These are phyloP conservation scores for Sorex araneus DNA, from an alignment of 2,113 vertebrate genomes.

Conservation along the genomic window DNA sequence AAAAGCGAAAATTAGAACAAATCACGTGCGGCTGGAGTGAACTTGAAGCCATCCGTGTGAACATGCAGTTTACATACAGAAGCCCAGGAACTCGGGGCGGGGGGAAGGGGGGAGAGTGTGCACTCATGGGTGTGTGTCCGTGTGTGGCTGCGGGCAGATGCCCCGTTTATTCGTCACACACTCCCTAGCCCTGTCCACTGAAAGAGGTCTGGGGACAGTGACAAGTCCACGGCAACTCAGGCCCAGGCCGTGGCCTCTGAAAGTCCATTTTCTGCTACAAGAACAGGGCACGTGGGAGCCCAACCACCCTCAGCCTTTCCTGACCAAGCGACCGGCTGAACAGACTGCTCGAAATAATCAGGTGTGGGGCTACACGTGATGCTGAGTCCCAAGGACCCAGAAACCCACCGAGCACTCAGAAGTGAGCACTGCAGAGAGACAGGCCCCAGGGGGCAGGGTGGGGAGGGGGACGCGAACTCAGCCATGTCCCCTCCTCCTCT, in stretches of 20 bases:
- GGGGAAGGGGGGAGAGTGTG: fast-evolving
- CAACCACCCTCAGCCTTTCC: no score
- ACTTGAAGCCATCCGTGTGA: not conserved
- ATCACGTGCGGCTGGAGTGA: not conserved
- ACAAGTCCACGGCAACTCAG: not conserved
- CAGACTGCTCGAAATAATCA: not conserved
- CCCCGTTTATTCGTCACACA: no score
- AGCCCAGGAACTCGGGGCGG: not conserved
- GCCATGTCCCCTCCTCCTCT: not conserved
- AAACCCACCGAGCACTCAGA: not conserved
- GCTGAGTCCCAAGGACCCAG: constrained; percentile 40
- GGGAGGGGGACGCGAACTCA: not conserved
- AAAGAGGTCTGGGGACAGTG: not conserved
- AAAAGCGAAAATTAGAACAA: not conserved
- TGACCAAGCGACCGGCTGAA: not conserved
- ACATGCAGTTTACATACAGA: not conserved
- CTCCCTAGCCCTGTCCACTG: constrained; percentile 22
- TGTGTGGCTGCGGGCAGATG: not conserved
- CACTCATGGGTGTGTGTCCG: fast-evolving
- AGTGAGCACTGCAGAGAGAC: not conserved
- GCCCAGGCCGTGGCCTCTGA: constrained; percentile 29
- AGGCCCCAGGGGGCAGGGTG: not conserved
- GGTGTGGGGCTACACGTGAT: not conserved
- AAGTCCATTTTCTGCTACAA: not conserved
- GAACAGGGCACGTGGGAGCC: not conserved